A percentile compares a stretch with the other conserved stretches of the same genome.
Evolutionary conservation across 2,797 vertebrate genomes (phyloP).

Genomic region (Cebuella pygmaea): DNA sequence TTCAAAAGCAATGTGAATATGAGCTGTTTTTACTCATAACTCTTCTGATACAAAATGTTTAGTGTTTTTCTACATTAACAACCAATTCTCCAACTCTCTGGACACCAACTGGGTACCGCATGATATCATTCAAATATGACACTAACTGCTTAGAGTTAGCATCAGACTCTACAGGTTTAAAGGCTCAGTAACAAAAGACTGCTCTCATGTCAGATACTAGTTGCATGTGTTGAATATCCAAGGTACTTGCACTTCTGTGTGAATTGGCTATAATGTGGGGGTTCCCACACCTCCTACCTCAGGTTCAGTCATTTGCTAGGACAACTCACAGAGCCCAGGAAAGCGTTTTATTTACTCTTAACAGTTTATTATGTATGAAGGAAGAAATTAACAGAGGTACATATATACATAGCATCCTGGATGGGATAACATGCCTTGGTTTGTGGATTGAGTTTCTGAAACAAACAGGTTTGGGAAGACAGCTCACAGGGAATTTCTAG

Average conservation of each 20-base stretch:
- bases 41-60: background rate
- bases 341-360: background rate
- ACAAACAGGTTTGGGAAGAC: background rate
- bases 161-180: background rate
- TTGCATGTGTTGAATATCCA: background rate
- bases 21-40: background rate
- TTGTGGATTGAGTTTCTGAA: background rate
- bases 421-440: background rate
- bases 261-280: background rate
- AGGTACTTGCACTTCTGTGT: background rate
- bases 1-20: background rate
- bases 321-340: background rate
- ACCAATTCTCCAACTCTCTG: background rate
- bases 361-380: background rate
- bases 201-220: background rate
- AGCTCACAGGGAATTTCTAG: background rate
- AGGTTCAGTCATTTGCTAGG: background rate
- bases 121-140: background rate
- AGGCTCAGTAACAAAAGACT: background rate
- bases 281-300: background rate
- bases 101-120: background rate
- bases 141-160: background rate
- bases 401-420: too few species aligned
- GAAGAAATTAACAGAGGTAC: background rate
- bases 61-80: background rate